Percentiles rank a stretch among this genome's conserved stretches.
These are phyloP conservation scores for Mormyrus proboscirostris DNA, from an alignment of 2,797 vertebrate genomes.

Conservation along the genomic window DNA sequence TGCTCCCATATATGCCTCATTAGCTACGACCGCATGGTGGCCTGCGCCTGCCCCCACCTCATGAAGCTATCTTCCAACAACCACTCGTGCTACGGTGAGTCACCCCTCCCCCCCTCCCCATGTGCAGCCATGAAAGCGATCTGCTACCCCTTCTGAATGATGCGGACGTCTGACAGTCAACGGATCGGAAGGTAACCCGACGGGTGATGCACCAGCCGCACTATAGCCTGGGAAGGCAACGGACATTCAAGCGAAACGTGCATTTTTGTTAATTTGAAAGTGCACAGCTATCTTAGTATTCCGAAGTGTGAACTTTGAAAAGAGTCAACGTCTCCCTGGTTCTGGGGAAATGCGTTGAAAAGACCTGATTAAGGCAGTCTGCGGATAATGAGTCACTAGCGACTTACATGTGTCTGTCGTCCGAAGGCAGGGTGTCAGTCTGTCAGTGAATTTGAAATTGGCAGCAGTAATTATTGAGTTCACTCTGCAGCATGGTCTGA, in stretches of 20 bases:
- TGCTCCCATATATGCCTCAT: slow-evolving; percentile 98
- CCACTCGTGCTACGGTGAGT: slow-evolving; percentile 86
- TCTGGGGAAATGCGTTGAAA: neutral
- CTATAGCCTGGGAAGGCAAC: neutral
- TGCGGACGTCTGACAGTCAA: neutral
- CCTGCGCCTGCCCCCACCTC: slow-evolving; percentile 90
- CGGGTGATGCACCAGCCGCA: neutral
- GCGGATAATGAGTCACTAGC: neutral
- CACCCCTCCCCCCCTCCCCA: neutral
- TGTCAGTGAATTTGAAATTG: neutral
- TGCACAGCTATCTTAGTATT: neutral
- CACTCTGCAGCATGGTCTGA: neutral
- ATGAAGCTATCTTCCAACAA: slow-evolving; percentile 87
- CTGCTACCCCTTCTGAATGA: neutral
- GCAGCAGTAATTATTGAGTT: neutral
- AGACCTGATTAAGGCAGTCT: neutral
- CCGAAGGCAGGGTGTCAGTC: neutral
- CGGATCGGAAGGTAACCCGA: neutral
- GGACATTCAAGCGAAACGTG: neutral
- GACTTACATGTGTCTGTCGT: neutral
- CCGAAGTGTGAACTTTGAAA: neutral
- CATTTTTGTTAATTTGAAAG: neutral
- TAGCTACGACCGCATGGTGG: slow-evolving; percentile 81
- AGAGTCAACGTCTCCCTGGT: neutral
- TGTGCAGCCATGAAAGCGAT: neutral